A percentile compares a stretch with the other conserved stretches of the same genome.
Evolutionary conservation across 2,888 invertebrate species (phyloP).

Genomic region (Heliconius charithonia): DNA sequence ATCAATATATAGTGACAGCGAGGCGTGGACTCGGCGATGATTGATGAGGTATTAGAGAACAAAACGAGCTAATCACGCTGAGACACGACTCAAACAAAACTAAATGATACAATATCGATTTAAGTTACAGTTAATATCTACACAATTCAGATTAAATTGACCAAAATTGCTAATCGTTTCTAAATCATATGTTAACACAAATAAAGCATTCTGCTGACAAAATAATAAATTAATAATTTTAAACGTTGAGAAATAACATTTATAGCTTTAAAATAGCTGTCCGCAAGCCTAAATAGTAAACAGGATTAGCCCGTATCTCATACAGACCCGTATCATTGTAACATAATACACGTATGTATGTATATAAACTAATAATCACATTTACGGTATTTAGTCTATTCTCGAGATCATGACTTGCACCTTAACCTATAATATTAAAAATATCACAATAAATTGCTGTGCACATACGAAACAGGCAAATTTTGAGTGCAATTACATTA

Average conservation of each 20-base stretch:
- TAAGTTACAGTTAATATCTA: conserved; percentile 67
- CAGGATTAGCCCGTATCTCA: conserved; percentile 63
- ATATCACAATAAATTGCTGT: conserved; percentile 85
- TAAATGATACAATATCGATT: conserved; percentile 58
- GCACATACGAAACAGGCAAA: conserved; percentile 84
- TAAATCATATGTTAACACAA: conserved; percentile 53
- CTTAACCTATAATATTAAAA: conserved; percentile 82
- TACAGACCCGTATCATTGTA: conserved; percentile 63
- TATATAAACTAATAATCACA: conserved; percentile 73
- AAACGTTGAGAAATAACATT: conserved; percentile 36
- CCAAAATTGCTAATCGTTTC: conserved; percentile 72
- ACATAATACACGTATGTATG: conserved; percentile 54
- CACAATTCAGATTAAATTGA: conserved; percentile 74
- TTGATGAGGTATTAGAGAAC: conserved; percentile 25
- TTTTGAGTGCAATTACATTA: conserved; percentile 82
- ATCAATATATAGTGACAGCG: conserved; percentile 11
- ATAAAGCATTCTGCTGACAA: not conserved
- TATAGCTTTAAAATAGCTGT: conserved; percentile 52
- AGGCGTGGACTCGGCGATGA: conserved; percentile 31
- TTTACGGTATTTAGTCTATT: conserved; percentile 75
- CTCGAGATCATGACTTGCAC: conserved; percentile 76
- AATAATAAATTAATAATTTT: not conserved
- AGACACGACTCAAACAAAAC: conserved; percentile 28
- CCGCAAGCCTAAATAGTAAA: conserved; percentile 62
- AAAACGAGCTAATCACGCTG: conserved; percentile 28